phyloP scores from a whole-genome alignment of 2,113 vertebrate species.

The Oncorhynchus tshawytscha region DNA sequence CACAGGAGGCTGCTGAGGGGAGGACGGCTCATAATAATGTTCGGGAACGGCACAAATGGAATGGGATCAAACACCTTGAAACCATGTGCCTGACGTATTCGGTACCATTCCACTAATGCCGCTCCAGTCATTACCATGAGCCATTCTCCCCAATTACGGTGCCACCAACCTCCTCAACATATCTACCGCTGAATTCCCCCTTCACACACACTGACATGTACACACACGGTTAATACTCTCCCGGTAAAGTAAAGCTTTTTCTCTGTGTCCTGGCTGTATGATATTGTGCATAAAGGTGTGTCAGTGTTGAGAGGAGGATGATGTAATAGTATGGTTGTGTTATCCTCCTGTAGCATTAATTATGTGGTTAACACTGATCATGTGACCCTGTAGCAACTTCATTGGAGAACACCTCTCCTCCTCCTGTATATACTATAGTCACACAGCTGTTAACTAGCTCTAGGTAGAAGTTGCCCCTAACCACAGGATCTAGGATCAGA shows the following conservation, averaged over 20 bases:
- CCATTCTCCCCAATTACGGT: no score
- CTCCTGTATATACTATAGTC: constrained; percentile 31
- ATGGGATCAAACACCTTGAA: no score
- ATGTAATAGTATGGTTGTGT: neutral
- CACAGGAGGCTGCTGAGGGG: no score
- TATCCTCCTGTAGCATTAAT: neutral
- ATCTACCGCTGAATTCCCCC: neutral
- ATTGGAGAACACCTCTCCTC: constrained; percentile 3
- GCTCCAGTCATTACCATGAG: no score
- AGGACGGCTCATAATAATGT: no score
- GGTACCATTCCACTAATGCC: no score
- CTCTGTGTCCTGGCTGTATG: constrained; percentile 18
- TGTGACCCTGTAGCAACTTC: constrained; percentile 43
- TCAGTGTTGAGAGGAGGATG: neutral
- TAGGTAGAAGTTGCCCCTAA: neutral
- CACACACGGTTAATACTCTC: neutral
- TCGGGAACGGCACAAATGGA: no score
- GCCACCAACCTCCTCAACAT: no score
- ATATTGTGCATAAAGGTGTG: constrained; percentile 49
- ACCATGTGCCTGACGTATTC: no score
- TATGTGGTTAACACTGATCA: neutral
- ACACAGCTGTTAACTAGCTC: constrained; percentile 9
- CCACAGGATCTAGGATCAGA: no score
- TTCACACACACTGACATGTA: neutral
- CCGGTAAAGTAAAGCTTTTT: constrained; percentile 12